phyloP scores from a whole-genome alignment of 2,888 invertebrate species.

The Brachylomia viminalis region DNA sequence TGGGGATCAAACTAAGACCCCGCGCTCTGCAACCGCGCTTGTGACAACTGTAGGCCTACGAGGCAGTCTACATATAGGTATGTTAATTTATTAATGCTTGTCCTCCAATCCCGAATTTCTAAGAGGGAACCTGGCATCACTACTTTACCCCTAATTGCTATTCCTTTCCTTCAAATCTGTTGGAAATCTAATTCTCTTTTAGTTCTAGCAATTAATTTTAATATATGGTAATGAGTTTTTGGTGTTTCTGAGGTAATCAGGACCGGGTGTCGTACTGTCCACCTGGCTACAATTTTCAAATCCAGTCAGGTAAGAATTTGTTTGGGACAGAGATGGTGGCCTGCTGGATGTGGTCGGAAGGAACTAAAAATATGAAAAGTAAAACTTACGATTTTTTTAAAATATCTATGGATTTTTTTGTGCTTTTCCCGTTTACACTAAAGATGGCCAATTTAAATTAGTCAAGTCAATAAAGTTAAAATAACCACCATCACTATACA shows the following conservation, averaged over 20 bases:
- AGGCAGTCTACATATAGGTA: no score
- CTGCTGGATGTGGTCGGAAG: slow-evolving; percentile 37
- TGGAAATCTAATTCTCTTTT: slow-evolving; percentile 72
- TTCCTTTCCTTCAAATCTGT: slow-evolving; percentile 67
- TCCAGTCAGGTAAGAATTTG: slow-evolving; percentile 58
- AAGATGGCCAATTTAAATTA: no score
- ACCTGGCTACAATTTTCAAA: slow-evolving; percentile 68
- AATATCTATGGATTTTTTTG: no score
- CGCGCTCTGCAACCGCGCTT: background rate
- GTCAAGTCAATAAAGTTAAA: no score
- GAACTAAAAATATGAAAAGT: no score
- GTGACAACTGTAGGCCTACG: rapidly evolving
- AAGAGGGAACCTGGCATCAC: background rate
- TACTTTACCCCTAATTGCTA: slow-evolving; percentile 51
- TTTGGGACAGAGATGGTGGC: slow-evolving; percentile 21
- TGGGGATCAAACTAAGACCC: background rate
- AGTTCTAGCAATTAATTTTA: slow-evolving; percentile 83
- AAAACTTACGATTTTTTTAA: no score
- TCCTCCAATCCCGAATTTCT: background rate
- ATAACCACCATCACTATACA: no score
- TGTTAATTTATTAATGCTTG: background rate
- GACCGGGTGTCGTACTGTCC: slow-evolving; percentile 73
- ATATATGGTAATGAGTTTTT: slow-evolving; percentile 83
- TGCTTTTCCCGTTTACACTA: no score
- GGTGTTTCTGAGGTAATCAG: slow-evolving; percentile 73